phyloP scores from a whole-genome alignment of 2,113 vertebrate species.

The Rhineura floridana region DNA sequence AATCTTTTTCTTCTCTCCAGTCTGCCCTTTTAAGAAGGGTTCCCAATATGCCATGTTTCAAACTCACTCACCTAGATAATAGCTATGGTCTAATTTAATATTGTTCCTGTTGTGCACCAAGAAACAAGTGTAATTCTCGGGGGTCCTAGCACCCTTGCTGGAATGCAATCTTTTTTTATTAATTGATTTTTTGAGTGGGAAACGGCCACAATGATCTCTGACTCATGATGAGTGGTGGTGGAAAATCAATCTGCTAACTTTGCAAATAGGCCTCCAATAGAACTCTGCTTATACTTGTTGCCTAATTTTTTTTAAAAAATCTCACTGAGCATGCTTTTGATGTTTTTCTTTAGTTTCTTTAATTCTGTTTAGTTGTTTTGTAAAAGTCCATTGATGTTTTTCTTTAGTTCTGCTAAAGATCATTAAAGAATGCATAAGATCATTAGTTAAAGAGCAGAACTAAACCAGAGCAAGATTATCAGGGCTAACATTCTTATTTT shows the following conservation, averaged over 20 bases:
- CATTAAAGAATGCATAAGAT: not conserved
- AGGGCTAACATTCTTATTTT: not conserved
- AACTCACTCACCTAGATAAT: not conserved
- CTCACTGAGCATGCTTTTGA: too few species aligned
- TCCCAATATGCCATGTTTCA: not conserved
- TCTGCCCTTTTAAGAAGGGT: accelerated
- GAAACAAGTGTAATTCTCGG: accelerated
- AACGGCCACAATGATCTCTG: not conserved
- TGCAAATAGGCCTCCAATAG: not conserved
- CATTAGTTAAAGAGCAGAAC: not conserved
- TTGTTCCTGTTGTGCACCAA: not conserved
- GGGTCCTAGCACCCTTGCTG: accelerated
- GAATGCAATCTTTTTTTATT: accelerated
- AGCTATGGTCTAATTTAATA: accelerated
- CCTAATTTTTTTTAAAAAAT: not conserved
- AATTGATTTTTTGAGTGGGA: not conserved
- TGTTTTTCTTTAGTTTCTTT: too few species aligned
- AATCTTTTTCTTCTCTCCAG: accelerated
- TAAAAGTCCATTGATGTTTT: not conserved
- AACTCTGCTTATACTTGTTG: not conserved
- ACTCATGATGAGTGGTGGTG: not conserved
- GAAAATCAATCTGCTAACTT: not conserved
- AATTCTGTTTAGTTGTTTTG: too few species aligned
- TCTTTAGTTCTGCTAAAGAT: not conserved
- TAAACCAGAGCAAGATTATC: not conserved